Evolutionary conservation across 2,113 vertebrate species (phyloP).

Genomic region (Dendrocopos noguchii): DNA sequence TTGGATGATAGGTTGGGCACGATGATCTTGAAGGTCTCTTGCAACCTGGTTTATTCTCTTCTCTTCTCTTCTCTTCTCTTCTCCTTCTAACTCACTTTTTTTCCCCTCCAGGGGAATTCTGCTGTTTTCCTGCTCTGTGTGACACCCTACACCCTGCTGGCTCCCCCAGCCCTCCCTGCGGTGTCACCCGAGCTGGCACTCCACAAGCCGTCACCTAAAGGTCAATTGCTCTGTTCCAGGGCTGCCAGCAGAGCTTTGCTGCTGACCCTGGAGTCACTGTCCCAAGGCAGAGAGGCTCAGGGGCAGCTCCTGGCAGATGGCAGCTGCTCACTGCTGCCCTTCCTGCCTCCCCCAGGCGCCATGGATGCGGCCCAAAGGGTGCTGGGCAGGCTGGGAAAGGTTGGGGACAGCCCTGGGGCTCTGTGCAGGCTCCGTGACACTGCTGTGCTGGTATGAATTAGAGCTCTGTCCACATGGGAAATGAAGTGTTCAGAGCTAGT

Average conservation of each 20-base stretch:
- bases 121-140: background rate
- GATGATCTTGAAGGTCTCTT: no score
- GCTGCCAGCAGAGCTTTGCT: constrained; percentile 8
- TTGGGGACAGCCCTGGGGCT: background rate
- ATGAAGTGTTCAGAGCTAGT: background rate
- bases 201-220: background rate
- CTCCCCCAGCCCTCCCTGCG: background rate
- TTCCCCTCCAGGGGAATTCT: background rate
- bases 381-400: fast-evolving
- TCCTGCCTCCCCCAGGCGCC: background rate
- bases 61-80: no score
- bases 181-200: background rate
- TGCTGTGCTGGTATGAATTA: background rate
- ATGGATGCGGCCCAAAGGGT: background rate
- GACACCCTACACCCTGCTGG: background rate
- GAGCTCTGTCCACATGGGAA: background rate
- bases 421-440: background rate
- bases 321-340: background rate
- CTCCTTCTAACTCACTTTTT: background rate
- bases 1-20: no score
- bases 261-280: background rate
- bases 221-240: background rate
- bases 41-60: no score
- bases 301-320: constrained; percentile 53
- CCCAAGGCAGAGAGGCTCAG: background rate